Evolutionary conservation across 2,888 invertebrate species (phyloP).

Genomic region (Itoplectis maculator): DNA sequence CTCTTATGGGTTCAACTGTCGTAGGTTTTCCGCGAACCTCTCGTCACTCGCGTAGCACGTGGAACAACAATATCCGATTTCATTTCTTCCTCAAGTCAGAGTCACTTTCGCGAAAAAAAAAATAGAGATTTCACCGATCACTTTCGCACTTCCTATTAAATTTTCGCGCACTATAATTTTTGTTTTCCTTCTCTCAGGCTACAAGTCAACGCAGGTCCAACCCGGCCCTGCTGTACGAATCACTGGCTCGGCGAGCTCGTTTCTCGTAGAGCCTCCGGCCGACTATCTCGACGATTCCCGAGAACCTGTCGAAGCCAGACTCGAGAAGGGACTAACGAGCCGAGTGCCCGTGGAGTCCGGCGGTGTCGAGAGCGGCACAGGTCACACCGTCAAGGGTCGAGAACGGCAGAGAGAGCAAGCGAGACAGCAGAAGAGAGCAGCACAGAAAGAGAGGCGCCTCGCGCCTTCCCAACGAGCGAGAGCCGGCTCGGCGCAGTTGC

Average conservation of each 20-base stretch:
- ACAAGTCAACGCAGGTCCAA: background rate
- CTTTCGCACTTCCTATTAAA: slow-evolving; percentile 8
- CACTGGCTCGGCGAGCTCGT: slow-evolving; percentile 30
- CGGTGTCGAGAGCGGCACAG: slow-evolving; percentile 22
- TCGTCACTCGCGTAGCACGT: slow-evolving; percentile 16
- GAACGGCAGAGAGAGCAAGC: background rate
- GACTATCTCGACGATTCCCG: background rate
- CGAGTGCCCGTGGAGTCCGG: slow-evolving; percentile 26
- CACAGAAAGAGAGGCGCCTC: slow-evolving; percentile 19
- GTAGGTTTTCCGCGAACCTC: background rate
- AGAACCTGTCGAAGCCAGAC: slow-evolving; percentile 37
- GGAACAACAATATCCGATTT: slow-evolving; percentile 6
- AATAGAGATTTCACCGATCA: slow-evolving; percentile 3
- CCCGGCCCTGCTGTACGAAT: background rate
- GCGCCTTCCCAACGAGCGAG: slow-evolving; percentile 35
- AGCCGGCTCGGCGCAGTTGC: slow-evolving; percentile 64
- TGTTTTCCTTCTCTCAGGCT: no score
- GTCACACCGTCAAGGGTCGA: slow-evolving; percentile 18
- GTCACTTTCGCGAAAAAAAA: slow-evolving; percentile 18
- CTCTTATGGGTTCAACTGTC: slow-evolving; percentile 27
- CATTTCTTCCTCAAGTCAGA: slow-evolving; percentile 36
- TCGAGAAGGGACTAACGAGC: slow-evolving; percentile 48
- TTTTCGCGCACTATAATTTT: background rate
- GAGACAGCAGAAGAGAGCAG: background rate
- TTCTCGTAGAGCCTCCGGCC: background rate